A percentile compares a stretch with the other conserved stretches of the same genome.
phyloP scores from a whole-genome alignment of 2,113 vertebrate species.

The Barbus barbus region DNA sequence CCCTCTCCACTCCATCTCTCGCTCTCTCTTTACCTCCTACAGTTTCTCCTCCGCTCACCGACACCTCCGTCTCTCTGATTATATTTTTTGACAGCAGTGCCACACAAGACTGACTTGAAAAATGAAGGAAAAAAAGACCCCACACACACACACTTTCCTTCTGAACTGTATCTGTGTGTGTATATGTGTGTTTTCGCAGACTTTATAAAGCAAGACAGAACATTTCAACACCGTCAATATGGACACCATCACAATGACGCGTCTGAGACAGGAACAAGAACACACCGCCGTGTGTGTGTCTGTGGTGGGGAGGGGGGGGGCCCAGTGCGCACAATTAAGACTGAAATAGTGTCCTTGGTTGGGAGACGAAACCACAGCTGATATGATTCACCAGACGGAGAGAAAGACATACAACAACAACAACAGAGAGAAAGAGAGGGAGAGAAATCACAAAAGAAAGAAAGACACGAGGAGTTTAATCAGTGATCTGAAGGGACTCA shows the following conservation, averaged over 20 bases:
- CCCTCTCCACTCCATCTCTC: constrained; percentile 21
- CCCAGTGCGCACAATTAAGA: constrained; percentile 73
- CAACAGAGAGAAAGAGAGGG: not conserved
- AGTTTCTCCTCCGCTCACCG: constrained; percentile 3
- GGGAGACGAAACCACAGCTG: constrained; percentile 56
- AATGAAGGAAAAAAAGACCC: constrained; percentile 55
- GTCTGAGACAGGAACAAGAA: not conserved
- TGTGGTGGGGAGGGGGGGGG: constrained; percentile 39
- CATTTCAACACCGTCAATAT: constrained; percentile 66
- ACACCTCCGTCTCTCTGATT: constrained; percentile 61
- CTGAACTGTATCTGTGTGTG: not conserved
- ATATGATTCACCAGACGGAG: constrained; percentile 31
- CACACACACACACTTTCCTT: constrained; percentile 27
- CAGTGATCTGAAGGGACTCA: too few relatives aligned
- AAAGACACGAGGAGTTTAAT: too few relatives aligned
- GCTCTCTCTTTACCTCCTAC: constrained; percentile 46
- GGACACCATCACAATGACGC: constrained; percentile 60
- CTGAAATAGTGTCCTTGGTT: constrained; percentile 69
- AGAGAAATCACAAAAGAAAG: too few relatives aligned
- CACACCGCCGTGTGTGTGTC: not conserved
- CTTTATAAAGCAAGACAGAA: not conserved
- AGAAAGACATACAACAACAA: constrained; percentile 35
- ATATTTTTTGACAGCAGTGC: constrained; percentile 68
- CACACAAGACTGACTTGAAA: constrained; percentile 70
- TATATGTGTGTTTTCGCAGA: not conserved